Base-by-base conservation (phyloP, 2,797 vertebrate genomes). In the Heterohyrax brucei region DNA sequence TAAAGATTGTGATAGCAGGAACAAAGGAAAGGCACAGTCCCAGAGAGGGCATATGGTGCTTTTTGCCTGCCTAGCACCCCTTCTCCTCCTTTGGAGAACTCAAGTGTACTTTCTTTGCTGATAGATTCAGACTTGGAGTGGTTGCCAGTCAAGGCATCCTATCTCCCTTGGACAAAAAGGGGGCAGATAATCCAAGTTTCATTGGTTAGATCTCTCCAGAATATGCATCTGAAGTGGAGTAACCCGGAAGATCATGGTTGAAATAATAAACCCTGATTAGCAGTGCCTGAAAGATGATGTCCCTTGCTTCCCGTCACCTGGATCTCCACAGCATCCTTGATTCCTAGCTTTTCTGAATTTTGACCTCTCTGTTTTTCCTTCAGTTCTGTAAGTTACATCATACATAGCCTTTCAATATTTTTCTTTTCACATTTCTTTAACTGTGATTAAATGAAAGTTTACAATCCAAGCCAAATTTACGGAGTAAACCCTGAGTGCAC, bases 351-450 rank as follows among this genome's bases (percentile, higher is more conserved):
- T 88, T 80, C 33, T 73, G 48, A 68, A 87, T 78, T 81, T 94
- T 86, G 18, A 16, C 26, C 26, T 66, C 5, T 64, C 30, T 94
- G 10, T 6, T 78, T 87, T 93, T 39, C 7, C 26, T 94, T 91
- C 12, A 64, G 77, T 88, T 85, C 33, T 87, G 33, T 68, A n/a
- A 83, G 10, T 87, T 94, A 68, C 39, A 39, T 39, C 39, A 81
- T 56, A 10, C 12, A 56, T 33, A 73, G 28, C 10, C 1, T 77
- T 88, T 53, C 26, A 56, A 21, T 89, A 19, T n/a, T 73, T 88
- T 30, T 22, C 3, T 48, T 1, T 39, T 39, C 39, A 39, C 39
- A 39, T 39, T 39, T 39, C 39, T 39, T 39, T 39, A 39, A 39
- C 39, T 39, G 39, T 39, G 39, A 39, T 39, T 39, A 39, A 39